phyloP scores from a whole-genome alignment of 2,113 vertebrate genomes.

The Platanista minor region DNA sequence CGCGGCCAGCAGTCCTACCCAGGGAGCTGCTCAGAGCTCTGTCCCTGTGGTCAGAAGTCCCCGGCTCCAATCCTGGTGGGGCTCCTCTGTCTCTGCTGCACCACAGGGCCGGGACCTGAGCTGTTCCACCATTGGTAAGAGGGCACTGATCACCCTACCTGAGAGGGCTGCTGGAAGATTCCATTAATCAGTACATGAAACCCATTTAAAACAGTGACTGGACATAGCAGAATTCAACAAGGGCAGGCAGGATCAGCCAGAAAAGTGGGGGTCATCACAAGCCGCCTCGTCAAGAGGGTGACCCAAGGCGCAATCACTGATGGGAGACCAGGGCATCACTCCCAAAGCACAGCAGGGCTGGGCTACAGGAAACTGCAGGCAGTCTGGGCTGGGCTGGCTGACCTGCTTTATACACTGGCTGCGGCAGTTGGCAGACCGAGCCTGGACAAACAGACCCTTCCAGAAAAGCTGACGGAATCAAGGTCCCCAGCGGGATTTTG shows the following conservation, averaged over 20 bases:
- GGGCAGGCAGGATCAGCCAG: neutral
- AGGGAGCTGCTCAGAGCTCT: too few species aligned
- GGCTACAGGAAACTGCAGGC: too few species aligned
- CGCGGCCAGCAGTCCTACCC: neutral
- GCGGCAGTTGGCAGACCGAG: accelerated
- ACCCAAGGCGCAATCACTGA: accelerated
- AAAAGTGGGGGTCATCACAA: accelerated
- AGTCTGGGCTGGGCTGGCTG: neutral
- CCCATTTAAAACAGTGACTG: neutral
- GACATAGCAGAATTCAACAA: neutral
- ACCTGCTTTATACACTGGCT: accelerated
- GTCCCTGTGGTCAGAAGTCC: too few species aligned
- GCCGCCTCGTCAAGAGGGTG: neutral
- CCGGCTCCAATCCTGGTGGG: neutral
- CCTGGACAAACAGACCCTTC: accelerated
- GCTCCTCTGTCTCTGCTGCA: neutral
- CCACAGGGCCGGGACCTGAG: neutral
- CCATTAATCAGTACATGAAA: neutral
- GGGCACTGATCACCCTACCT: neutral
- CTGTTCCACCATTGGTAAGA: neutral
- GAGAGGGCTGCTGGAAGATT: neutral
- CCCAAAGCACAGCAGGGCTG: too few species aligned
- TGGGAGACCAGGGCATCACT: neutral
- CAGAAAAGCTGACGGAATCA: neutral
- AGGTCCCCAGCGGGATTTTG: too few species aligned